Base-by-base conservation (phyloP, 2,113 vertebrate species). In the Barnardius zonarius region DNA sequence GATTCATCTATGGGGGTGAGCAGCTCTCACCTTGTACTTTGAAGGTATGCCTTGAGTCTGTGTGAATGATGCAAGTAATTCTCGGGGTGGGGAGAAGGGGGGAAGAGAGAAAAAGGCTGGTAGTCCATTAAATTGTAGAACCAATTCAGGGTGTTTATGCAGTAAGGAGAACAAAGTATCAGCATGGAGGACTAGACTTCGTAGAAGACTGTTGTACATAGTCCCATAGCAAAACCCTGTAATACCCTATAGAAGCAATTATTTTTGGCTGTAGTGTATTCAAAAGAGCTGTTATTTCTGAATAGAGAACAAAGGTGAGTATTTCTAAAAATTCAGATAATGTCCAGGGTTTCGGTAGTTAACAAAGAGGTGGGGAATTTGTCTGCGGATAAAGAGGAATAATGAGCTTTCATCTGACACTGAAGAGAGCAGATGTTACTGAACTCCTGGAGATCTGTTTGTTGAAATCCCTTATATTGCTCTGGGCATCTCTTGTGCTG, bases 31-130 rank as follows among this genome's bases (percentile, higher is more conserved):
- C 19, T 15, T 1, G 18, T 52, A 2, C 30, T 88, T 82, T 13
- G 27, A 55, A 61, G 30, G 19, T 20, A 6, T 14, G 5, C 23
- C 27, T 62, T 22, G 16, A 54, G 27, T 54, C 37, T 52, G 4
- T 0, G 2, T 43, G 23, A 70, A 31, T 30, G n/a, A 31, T 37
- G 7, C 43, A 39, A 39, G 63, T 17, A 43, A 10, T 70, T 88
- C 30, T 48, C 23, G 35, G 19, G 4, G 49, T 51, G 24, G 49
- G 12, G 11, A 22, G 48, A 48, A 48, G 7, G 18, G n/a, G 55
- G 18, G 0, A 1, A 1, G 2, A 31, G 31, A 9, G 25, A 28
- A 52, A 23, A 22, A 48, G 30, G 22, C 11, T 39, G 11, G 6
- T 83, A 55, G 43, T 43, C 48, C 0, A 2, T 79, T 79, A 41